These are phyloP conservation scores for Hartigia nigra DNA, from an alignment of 2,888 invertebrate genomes.

Conservation along the genomic window DNA sequence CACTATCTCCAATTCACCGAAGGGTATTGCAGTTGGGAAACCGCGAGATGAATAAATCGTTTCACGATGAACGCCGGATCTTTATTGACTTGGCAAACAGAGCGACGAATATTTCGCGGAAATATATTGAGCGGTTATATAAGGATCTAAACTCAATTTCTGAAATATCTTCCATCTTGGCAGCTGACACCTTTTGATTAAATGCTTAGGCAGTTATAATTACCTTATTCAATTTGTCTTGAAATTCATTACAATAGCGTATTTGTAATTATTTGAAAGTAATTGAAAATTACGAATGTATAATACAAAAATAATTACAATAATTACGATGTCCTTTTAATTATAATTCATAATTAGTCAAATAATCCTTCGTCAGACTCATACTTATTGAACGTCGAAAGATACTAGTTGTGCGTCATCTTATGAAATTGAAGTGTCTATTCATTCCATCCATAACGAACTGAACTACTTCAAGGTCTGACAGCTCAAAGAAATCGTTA, in stretches of 20 bases:
- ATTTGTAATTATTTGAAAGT: no score
- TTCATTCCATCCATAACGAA: not conserved
- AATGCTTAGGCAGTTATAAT: not conserved
- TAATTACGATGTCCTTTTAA: not conserved
- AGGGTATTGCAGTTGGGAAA: no score
- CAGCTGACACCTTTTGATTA: no score
- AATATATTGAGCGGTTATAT: not conserved
- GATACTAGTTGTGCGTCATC: not conserved
- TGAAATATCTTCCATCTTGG: not conserved
- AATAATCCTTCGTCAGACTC: not conserved
- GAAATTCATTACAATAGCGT: no score
- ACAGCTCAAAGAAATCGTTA: not conserved
- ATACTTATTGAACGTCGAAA: not conserved
- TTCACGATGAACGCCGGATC: no score
- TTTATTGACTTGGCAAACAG: not conserved
- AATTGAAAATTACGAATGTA: no score
- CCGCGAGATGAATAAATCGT: no score
- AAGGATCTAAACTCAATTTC: not conserved
- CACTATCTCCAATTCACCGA: not conserved
- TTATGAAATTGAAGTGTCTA: not conserved
- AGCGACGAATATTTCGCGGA: not conserved
- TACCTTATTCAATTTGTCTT: not conserved
- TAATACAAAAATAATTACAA: no score
- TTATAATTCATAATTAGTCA: not conserved
- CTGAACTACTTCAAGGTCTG: not conserved